Base-by-base conservation (phyloP, 2,113 vertebrate species). In the Aspidoscelis tigris region DNA sequence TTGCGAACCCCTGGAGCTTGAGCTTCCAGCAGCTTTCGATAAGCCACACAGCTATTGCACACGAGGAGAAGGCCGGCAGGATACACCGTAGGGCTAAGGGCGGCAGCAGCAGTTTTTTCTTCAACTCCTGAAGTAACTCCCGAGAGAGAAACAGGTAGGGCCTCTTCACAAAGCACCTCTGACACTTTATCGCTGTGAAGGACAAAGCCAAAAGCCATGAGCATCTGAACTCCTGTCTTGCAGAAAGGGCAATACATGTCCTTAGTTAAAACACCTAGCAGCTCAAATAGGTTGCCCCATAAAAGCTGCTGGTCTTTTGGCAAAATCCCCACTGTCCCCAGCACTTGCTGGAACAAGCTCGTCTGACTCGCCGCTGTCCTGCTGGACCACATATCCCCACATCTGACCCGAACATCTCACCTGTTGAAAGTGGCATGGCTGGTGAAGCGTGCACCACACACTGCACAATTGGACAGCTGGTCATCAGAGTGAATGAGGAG, bases 401-500 rank as follows among this genome's bases (percentile, higher is more conserved):
- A 18, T 18, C 47, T 50, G 47, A 9, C 58, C 58, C 14, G 58
- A 61, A 61, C 2, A 16, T 88, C 96, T 92, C 88, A 99, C 99
- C 99, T 99, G 97, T 98, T 97, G 87, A 99, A 98, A n/a, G 97
- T 99, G 95, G 96, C 96, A 44, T 97, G 98, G 96, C 97, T 98
- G 85, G 98, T 98, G 93, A 99, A 99, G 90, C 95, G 97, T 39
- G 98, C 95, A 76, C 99, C 99, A 76, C 98, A 99, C 83, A 99
- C 98, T 2, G 98, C 98, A 84, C 99, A 99, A 96, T 99, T 99
- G 89, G 98, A 99, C 84, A 98, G 96, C 91, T 99, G 98, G 96
- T 99, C 98, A 92, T 99, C 98, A 0, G 98, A 99, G 94, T 99
- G 98, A 94, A 99, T 99, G 88, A 99, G 97, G 82, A 99, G 97